phyloP scores from a whole-genome alignment of 2,797 vertebrate species.

The Labeo calbasu region DNA sequence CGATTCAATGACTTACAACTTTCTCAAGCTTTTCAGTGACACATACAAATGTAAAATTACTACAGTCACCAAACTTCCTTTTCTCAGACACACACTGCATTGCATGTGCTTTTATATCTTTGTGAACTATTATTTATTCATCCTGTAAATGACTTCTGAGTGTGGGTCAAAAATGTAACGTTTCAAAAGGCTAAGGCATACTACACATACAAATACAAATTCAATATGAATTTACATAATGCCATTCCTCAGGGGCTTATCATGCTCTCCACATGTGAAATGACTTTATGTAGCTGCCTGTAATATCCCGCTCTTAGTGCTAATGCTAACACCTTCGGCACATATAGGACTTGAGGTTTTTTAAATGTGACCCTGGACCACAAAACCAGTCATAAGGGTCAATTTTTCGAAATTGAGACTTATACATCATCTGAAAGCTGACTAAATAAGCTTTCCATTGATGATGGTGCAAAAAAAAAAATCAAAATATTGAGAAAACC shows the following conservation, averaged over 20 bases:
- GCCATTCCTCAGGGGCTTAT: conserved; percentile 23
- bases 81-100: not conserved
- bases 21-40: conserved; percentile 10
- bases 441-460: too few species aligned
- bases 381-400: too few species aligned
- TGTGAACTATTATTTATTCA: conserved; percentile 6
- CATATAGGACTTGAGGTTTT: conserved; percentile 18
- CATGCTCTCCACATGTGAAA: conserved; percentile 1
- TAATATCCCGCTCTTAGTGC: not conserved
- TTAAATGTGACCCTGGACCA: too few species aligned
- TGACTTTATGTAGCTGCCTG: not conserved
- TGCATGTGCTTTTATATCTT: not conserved
- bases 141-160: conserved; percentile 1
- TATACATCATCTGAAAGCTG: too few species aligned
- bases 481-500: too few species aligned
- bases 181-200: conserved; percentile 20
- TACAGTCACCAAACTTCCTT: conserved; percentile 13
- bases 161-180: not conserved
- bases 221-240: not conserved
- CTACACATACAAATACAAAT: not conserved
- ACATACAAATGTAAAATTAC: conserved; percentile 5
- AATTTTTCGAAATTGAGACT: too few species aligned
- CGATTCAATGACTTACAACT: not conserved
- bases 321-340: conserved; percentile 24
- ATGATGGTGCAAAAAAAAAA: too few species aligned